A percentile compares a stretch with the other conserved stretches of the same genome.
phyloP scores from a whole-genome alignment of 2,113 vertebrate species.

The Callionymus lyra region DNA sequence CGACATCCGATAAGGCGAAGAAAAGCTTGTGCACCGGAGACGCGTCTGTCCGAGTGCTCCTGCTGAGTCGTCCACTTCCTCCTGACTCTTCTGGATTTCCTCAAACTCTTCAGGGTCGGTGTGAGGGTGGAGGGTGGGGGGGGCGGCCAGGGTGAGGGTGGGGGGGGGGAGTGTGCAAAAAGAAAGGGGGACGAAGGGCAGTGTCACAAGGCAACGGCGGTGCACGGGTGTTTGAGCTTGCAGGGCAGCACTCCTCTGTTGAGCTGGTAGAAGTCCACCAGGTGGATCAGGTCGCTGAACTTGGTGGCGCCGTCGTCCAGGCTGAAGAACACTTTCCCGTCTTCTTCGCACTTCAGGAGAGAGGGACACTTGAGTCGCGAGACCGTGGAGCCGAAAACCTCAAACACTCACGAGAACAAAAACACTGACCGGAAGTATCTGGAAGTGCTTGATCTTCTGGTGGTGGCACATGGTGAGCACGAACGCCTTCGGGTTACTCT shows the following conservation, averaged over 20 bases:
- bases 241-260: slow-evolving; percentile 96
- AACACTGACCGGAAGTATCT: slow-evolving; percentile 94
- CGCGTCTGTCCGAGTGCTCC: slow-evolving; percentile 9
- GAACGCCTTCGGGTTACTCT: slow-evolving; percentile 97
- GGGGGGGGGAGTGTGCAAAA: slow-evolving; percentile 6
- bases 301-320: slow-evolving; percentile 94
- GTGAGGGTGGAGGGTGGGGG: neutral
- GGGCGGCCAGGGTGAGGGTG: slow-evolving; percentile 12
- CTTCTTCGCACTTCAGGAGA: slow-evolving; percentile 81
- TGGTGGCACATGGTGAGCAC: slow-evolving; percentile 97
- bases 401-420: no score
- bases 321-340: slow-evolving; percentile 93
- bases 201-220: slow-evolving; percentile 95
- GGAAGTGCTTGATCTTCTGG: slow-evolving; percentile 99
- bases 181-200: slow-evolving; percentile 6
- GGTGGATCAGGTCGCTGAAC: slow-evolving; percentile 96
- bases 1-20: slow-evolving; percentile 27
- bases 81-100: slow-evolving; percentile 19
- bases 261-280: slow-evolving; percentile 98
- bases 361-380: slow-evolving; percentile 11
- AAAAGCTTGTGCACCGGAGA: slow-evolving; percentile 5
- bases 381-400: no score
- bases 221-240: slow-evolving; percentile 97
- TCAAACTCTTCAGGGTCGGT: slow-evolving; percentile 14
- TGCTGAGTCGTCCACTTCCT: no score